Percentiles rank a stretch among this genome's conserved stretches.
Conservation (phyloP, 2,888 invertebrate species). For the Polymixis flavicincta region DNA sequence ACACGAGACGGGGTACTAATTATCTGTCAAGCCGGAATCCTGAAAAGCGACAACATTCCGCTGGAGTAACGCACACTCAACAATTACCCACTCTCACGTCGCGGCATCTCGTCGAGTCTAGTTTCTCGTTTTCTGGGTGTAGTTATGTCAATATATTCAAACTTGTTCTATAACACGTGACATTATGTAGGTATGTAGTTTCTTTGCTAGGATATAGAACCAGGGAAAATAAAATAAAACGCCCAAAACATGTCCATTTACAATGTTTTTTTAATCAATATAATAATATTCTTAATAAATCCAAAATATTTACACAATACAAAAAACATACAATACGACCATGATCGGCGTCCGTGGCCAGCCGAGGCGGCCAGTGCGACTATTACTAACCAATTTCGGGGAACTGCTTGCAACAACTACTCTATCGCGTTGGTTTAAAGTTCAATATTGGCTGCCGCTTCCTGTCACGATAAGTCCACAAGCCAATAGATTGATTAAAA, state of each 20-base stretch:
- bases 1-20: too few species aligned
- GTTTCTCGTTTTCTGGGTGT: too few species aligned
- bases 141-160: background rate
- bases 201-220: background rate
- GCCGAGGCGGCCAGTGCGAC: constrained; percentile 67
- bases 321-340: constrained; percentile 89
- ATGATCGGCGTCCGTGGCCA: constrained; percentile 83
- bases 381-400: constrained; percentile 63
- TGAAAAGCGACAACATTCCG: too few species aligned
- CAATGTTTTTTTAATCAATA: constrained; percentile 91
- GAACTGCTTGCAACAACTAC: constrained; percentile 67
- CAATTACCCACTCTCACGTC: too few species aligned
- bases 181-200: too few species aligned
- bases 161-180: background rate
- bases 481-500: constrained; percentile 50
- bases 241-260: constrained; percentile 78
- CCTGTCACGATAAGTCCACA: constrained; percentile 47
- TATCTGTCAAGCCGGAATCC: too few species aligned
- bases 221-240: constrained; percentile 71
- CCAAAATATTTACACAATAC: constrained; percentile 91
- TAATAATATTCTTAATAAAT: constrained; percentile 90
- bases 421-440: constrained; percentile 63
- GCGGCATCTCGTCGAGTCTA: too few species aligned
- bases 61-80: too few species aligned
- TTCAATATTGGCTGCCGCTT: constrained; percentile 65